These are phyloP conservation scores for Hippoglossus stenolepis DNA, from an alignment of 2,113 vertebrate species.

Conservation along the genomic window DNA sequence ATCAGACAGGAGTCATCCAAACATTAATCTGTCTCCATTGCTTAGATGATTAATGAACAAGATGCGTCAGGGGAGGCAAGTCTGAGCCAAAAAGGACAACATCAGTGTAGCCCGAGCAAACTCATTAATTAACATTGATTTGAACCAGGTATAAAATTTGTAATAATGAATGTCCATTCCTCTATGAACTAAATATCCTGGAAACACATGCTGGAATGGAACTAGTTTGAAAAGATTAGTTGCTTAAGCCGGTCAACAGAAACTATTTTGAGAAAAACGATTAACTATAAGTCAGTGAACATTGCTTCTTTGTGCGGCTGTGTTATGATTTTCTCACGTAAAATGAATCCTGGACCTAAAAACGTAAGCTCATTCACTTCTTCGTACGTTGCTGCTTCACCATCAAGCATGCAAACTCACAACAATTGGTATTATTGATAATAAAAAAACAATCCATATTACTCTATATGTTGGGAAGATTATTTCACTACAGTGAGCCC, in stretches of 20 bases:
- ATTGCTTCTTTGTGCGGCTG: background rate
- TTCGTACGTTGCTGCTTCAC: background rate
- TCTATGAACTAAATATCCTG: background rate
- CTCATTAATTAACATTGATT: background rate
- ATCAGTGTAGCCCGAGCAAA: constrained; percentile 5
- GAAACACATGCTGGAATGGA: background rate
- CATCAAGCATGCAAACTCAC: background rate
- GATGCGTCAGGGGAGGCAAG: constrained; percentile 44
- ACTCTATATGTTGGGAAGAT: background rate
- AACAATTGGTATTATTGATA: background rate
- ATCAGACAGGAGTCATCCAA: constrained; percentile 42
- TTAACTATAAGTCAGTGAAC: constrained; percentile 6
- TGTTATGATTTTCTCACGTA: too few species aligned
- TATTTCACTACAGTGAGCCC: constrained; percentile 11
- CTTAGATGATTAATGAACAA: constrained; percentile 57
- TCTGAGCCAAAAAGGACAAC: constrained; percentile 4
- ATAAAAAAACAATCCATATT: too few species aligned
- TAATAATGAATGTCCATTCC: background rate
- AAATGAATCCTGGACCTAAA: too few species aligned
- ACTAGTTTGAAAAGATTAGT: background rate
- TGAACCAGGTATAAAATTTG: background rate
- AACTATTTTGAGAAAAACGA: constrained; percentile 10
- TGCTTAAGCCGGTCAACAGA: background rate
- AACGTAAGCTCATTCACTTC: background rate
- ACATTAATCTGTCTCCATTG: constrained; percentile 9